Evolutionary conservation across 2,888 invertebrate genomes (phyloP).

Genomic region (Drosophila emarginata): DNA sequence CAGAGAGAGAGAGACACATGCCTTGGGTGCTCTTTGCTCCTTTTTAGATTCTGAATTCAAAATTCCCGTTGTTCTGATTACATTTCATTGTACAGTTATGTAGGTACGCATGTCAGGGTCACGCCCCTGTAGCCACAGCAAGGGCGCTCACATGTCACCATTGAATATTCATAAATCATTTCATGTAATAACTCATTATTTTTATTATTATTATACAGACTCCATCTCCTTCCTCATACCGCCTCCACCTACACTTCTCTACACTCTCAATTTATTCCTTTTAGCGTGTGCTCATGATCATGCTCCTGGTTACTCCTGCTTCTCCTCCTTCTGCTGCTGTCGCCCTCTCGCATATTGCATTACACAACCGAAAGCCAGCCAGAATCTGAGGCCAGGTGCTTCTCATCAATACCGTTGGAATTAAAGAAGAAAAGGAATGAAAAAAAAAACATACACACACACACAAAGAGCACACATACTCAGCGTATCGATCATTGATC

Average conservation of each 20-base stretch:
- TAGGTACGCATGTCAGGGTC: conserved; percentile 48
- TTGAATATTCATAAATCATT: conserved; percentile 75
- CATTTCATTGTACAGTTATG: conserved; percentile 27
- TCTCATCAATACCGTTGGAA: not conserved
- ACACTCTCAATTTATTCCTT: conserved; percentile 7
- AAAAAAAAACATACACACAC: too few relatives aligned
- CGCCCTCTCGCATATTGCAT: conserved; percentile 43
- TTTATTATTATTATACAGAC: conserved; percentile 19
- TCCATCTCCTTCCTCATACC: not conserved
- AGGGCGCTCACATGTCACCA: conserved; percentile 52
- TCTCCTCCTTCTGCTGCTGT: not conserved
- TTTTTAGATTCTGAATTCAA: not conserved
- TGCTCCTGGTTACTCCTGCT: conserved; percentile 1
- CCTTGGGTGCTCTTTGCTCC: not conserved
- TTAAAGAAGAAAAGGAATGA: not conserved
- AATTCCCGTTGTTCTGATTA: conserved; percentile 24
- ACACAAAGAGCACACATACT: too few relatives aligned
- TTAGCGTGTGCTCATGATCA: conserved; percentile 37
- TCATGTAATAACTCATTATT: conserved; percentile 71
- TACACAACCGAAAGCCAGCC: conserved; percentile 26
- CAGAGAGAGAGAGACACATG: not conserved
- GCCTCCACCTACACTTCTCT: not conserved
- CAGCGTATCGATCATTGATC: conserved; percentile 7
- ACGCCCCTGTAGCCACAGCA: conserved; percentile 8
- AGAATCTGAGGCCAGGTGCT: conserved; percentile 45